Conservation (phyloP, 37 sponge, comb jelly and placozoan genomes). For the Beroe forskalii region DNA sequence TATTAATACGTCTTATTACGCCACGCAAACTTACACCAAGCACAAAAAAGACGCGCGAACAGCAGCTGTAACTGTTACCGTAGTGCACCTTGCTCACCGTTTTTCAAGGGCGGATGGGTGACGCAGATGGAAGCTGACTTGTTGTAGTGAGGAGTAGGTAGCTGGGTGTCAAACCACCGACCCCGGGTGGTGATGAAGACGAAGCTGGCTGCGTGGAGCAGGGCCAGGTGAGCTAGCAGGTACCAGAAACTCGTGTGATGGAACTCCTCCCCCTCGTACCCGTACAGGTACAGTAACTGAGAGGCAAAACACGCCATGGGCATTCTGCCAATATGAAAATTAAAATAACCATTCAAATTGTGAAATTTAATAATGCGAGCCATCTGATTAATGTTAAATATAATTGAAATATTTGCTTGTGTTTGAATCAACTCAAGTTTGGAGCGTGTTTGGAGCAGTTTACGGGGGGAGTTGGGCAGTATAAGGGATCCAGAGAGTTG, state of each 20-base stretch:
- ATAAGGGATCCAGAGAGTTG: conserved; percentile 51
- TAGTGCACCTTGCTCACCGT: not conserved
- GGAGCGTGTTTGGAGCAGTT: conserved; percentile 42
- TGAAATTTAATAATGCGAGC: too few relatives aligned
- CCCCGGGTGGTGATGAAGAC: conserved; percentile 18
- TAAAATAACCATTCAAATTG: too few relatives aligned
- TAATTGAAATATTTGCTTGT: too few relatives aligned
- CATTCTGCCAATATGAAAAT: too few relatives aligned
- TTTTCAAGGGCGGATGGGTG: conserved; percentile 17
- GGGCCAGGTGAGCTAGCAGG: conserved; percentile 20
- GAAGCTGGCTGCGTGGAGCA: conserved; percentile 29
- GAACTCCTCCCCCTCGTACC: conserved; percentile 50
- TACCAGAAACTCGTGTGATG: not conserved
- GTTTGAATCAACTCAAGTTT: not conserved
- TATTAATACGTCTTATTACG: not conserved
- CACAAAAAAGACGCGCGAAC: not conserved
- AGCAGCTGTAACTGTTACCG: not conserved
- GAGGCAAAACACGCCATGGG: too few relatives aligned
- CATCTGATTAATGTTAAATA: too few relatives aligned
- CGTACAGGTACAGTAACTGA: conserved; percentile 56
- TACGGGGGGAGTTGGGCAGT: conserved; percentile 31
- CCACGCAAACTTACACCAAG: not conserved
- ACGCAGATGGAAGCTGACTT: conserved; percentile 15
- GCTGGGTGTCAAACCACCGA: conserved; percentile 57
- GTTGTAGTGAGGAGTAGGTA: conserved; percentile 31